A percentile compares a stretch with the other conserved stretches of the same genome.
phyloP scores from a whole-genome alignment of 35 echinoderm and acorn worm species.

The Ptychodera flava region DNA sequence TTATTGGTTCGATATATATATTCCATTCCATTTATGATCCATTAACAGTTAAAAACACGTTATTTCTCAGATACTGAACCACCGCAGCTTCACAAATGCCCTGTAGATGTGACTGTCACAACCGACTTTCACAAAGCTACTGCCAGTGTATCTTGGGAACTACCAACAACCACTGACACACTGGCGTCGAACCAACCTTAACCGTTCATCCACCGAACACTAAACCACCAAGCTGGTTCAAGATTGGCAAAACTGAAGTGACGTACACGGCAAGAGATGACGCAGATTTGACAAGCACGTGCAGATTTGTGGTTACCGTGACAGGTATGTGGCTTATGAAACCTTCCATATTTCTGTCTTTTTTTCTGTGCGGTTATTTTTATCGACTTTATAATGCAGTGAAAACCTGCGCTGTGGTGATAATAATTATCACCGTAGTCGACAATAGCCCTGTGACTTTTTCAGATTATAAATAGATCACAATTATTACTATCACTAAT shows the following conservation, averaged over 20 bases:
- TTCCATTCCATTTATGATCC: neutral
- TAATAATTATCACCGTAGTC: neutral
- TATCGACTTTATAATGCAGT: neutral
- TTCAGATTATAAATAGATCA: neutral
- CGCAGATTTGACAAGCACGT: neutral
- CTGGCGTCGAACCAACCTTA: conserved; percentile 12
- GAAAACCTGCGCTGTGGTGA: too few relatives aligned
- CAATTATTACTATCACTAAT: neutral
- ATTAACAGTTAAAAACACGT: neutral
- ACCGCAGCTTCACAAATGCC: conserved; percentile 29
- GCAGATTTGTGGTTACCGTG: conserved; percentile 38
- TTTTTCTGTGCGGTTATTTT: neutral
- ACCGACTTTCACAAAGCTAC: conserved; percentile 17
- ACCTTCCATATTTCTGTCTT: neutral
- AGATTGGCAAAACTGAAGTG: conserved; percentile 21
- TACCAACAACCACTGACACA: conserved; percentile 26
- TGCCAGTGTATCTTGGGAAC: conserved; percentile 13
- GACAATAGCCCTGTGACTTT: neutral
- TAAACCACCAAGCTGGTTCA: conserved; percentile 10
- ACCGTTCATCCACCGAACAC: neutral
- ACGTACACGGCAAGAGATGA: conserved; percentile 30
- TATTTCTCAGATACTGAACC: conserved; percentile 19
- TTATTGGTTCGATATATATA: too few relatives aligned
- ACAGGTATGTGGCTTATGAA: conserved; percentile 6
- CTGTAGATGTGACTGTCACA: neutral